These are phyloP conservation scores for Proterorhinus semilunaris DNA, from an alignment of 2,113 vertebrate genomes.

Conservation along the genomic window DNA sequence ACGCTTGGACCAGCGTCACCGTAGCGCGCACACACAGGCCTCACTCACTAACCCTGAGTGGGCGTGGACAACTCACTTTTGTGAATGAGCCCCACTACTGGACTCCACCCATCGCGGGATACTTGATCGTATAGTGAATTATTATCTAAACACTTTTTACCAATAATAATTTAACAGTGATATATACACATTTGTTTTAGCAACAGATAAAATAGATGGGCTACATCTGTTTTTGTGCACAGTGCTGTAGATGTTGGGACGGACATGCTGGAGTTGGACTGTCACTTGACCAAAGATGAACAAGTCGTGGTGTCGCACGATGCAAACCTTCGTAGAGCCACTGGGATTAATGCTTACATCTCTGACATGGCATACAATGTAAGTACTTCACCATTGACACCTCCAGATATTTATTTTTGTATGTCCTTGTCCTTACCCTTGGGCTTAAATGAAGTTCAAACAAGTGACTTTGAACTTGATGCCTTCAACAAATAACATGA, in stretches of 20 bases:
- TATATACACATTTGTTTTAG: too few species aligned
- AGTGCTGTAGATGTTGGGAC: constrained; percentile 92
- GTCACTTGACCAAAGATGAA: constrained; percentile 93
- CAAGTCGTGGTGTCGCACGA: constrained; percentile 96
- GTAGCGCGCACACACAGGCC: too few species aligned
- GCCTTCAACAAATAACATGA: background rate
- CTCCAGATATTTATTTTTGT: background rate
- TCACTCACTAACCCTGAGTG: too few species aligned
- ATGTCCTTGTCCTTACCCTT: background rate
- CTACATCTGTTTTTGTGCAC: constrained; percentile 39
- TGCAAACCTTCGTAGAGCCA: constrained; percentile 85
- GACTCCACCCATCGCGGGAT: too few species aligned
- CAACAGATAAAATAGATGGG: too few species aligned
- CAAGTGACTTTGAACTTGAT: background rate
- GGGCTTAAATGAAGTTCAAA: background rate
- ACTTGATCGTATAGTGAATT: too few species aligned
- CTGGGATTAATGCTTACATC: constrained; percentile 84
- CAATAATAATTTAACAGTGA: too few species aligned
- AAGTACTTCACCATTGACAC: constrained; percentile 65
- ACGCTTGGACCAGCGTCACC: too few species aligned
- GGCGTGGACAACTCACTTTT: too few species aligned
- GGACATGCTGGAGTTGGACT: constrained; percentile 97
- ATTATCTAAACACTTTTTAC: too few species aligned
- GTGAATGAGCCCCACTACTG: too few species aligned
- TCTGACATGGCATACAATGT: constrained; percentile 86